Evolutionary conservation across 53 echinoderm and acorn worm genomes (phyloP).

Genomic region (Astropecten irregularis): DNA sequence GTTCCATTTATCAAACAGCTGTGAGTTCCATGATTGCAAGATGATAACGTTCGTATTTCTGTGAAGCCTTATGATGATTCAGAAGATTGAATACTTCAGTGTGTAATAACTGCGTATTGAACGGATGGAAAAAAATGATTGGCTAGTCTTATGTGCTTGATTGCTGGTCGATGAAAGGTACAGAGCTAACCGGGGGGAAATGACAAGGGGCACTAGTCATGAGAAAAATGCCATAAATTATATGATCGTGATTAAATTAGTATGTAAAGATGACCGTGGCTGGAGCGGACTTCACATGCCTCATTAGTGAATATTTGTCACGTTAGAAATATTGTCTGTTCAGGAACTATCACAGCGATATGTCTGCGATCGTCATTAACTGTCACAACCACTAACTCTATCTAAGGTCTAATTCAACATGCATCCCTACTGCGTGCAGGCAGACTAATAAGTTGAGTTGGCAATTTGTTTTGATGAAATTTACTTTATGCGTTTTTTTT

Average conservation of each 20-base stretch:
- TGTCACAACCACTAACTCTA: background rate
- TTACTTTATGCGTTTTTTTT: no score
- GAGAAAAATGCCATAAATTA: constrained; percentile 18
- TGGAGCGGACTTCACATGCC: background rate
- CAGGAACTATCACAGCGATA: no score
- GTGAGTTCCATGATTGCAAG: no score
- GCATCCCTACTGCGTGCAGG: background rate
- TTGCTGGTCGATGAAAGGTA: constrained; percentile 36
- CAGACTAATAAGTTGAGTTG: background rate
- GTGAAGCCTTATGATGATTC: no score
- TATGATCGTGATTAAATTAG: constrained; percentile 29
- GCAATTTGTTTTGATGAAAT: no score
- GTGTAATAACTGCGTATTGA: constrained; percentile 40
- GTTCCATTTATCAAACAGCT: no score
- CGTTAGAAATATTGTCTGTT: background rate
- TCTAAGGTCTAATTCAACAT: background rate
- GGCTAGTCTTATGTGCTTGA: background rate
- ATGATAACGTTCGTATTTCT: no score
- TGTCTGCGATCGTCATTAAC: background rate
- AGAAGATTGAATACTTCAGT: background rate
- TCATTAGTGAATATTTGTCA: constrained; percentile 31
- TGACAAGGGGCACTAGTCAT: background rate
- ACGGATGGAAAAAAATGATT: background rate
- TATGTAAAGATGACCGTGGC: background rate
- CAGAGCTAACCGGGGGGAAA: background rate